These are phyloP conservation scores for Numida meleagris DNA, from an alignment of 2,113 vertebrate species.

Conservation along the genomic window DNA sequence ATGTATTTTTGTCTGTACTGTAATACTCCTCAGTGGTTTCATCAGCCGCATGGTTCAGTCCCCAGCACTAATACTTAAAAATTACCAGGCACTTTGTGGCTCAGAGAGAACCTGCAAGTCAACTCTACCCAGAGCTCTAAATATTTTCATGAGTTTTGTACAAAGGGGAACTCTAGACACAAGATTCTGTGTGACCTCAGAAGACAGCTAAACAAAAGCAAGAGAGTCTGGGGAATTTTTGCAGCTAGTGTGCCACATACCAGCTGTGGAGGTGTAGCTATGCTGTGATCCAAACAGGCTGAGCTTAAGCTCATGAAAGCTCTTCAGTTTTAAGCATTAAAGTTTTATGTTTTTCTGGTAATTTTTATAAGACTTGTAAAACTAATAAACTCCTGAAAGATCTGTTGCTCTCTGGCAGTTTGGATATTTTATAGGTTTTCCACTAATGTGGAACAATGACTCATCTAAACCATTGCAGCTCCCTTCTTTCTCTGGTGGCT, in stretches of 20 bases:
- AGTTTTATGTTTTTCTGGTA: slow-evolving; percentile 34
- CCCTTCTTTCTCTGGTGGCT: not conserved
- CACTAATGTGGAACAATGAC: slow-evolving; percentile 27
- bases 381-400: slow-evolving; percentile 21
- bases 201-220: not conserved
- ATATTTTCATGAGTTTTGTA: not conserved
- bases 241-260: not conserved
- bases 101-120: not conserved
- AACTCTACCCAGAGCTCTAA: not conserved
- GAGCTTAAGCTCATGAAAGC: not conserved
- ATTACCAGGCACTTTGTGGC: not conserved
- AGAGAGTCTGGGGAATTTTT: not conserved
- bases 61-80: not conserved
- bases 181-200: not conserved
- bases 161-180: not conserved
- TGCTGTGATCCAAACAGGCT: not conserved
- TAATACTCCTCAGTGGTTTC: slow-evolving; percentile 14
- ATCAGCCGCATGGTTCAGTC: not conserved
- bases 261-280: not conserved
- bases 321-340: slow-evolving; percentile 35
- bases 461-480: slow-evolving; percentile 8
- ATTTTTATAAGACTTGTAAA: slow-evolving; percentile 54
- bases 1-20: not conserved
- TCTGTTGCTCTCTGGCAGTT: slow-evolving; percentile 22
- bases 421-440: slow-evolving; percentile 43